Evolutionary conservation across 2,797 vertebrate genomes (phyloP).

Genomic region (Helostoma temminkii): DNA sequence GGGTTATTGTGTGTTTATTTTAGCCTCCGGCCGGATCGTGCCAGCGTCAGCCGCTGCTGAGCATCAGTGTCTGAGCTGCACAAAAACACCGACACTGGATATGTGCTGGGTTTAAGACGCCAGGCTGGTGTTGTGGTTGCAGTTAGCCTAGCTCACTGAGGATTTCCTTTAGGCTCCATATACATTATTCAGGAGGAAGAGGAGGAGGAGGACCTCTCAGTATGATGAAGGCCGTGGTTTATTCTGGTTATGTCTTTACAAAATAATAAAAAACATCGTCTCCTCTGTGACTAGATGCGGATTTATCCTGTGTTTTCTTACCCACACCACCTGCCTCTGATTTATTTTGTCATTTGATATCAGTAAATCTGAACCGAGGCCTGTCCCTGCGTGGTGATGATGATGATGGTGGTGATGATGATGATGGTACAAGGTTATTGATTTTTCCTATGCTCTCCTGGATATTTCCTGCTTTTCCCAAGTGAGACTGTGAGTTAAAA

Average conservation of each 20-base stretch:
- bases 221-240: constrained; percentile 33
- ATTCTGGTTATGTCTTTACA: not conserved
- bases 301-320: too few relatives aligned
- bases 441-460: not conserved
- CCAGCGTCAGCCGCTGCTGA: not conserved
- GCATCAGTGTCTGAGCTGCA: constrained; percentile 14
- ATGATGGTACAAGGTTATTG: not conserved
- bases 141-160: constrained; percentile 50
- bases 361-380: constrained; percentile 2
- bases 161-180: constrained; percentile 22
- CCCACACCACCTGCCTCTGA: not conserved
- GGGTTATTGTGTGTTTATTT: not conserved
- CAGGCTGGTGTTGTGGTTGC: constrained; percentile 8
- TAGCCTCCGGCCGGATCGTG: not conserved
- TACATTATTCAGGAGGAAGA: constrained; percentile 45
- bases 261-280: not conserved
- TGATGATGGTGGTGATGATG: not conserved
- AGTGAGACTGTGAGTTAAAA: constrained; percentile 21
- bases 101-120: not conserved
- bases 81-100: constrained; percentile 8
- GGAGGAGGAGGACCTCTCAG: not conserved
- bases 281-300: constrained; percentile 3
- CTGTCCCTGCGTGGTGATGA: constrained; percentile 7
- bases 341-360: constrained; percentile 13
- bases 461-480: constrained; percentile 44